Conservation (phyloP, 2,113 vertebrate genomes). For the Ranitomeya imitator region DNA sequence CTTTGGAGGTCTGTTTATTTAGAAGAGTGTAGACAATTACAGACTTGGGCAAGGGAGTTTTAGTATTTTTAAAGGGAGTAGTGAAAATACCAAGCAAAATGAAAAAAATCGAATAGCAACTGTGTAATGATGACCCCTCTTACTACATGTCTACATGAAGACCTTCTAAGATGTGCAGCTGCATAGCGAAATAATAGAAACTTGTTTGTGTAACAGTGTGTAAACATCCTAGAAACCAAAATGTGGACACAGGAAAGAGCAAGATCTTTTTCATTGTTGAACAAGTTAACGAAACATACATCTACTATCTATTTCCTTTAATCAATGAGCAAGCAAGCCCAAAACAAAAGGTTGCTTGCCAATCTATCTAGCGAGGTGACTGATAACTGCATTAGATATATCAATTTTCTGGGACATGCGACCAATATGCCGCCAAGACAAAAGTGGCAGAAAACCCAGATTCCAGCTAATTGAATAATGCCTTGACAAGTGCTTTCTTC, state of each 20-base stretch:
- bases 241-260: constrained; percentile 60
- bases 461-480: constrained; percentile 30
- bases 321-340: constrained; percentile 11
- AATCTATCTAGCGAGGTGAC: constrained; percentile 18
- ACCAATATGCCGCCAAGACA: constrained; percentile 21
- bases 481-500: constrained; percentile 53
- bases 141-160: constrained; percentile 5
- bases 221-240: constrained; percentile 60
- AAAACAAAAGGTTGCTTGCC: constrained; percentile 25
- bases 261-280: constrained; percentile 36
- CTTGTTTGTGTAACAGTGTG: constrained; percentile 40
- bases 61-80: constrained; percentile 43
- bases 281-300: constrained; percentile 11
- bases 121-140: not conserved
- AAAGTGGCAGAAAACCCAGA: constrained; percentile 7
- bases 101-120: not conserved
- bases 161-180: constrained; percentile 52
- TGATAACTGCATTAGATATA: constrained; percentile 28
- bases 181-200: constrained; percentile 19
- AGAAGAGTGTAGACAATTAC: constrained; percentile 49
- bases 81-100: not conserved
- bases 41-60: not conserved
- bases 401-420: constrained; percentile 29
- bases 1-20: constrained; percentile 65
- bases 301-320: constrained; percentile 37